phyloP scores from a whole-genome alignment of 64 coral and sea anemone genomes.

The Astreopora myriophthalma region DNA sequence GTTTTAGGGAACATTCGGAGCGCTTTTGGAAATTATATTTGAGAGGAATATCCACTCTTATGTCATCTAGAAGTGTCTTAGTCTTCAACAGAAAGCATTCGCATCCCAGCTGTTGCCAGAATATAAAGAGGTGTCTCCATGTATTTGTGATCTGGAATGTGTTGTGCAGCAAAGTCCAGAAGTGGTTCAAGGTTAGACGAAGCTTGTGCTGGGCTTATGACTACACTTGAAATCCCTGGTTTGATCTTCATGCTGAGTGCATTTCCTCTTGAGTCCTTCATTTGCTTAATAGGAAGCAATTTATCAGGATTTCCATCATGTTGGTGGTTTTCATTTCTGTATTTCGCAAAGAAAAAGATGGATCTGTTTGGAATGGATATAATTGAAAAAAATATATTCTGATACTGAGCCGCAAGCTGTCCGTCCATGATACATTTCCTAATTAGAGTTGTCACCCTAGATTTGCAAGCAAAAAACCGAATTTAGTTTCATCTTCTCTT shows the following conservation, averaged over 20 bases:
- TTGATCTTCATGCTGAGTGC: slow-evolving; percentile 92
- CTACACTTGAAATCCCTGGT: slow-evolving; percentile 93
- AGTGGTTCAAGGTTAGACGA: slow-evolving; percentile 91
- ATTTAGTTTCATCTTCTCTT: no score
- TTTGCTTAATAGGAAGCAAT: slow-evolving; percentile 89
- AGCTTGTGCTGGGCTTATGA: slow-evolving; percentile 55
- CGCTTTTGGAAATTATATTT: slow-evolving; percentile 96
- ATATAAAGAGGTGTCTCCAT: slow-evolving; percentile 93
- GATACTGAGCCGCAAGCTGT: no score
- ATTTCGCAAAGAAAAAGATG: no score
- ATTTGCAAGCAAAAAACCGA: no score
- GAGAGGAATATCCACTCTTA: slow-evolving; percentile 78
- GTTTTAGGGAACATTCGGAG: no score
- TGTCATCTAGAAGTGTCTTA: slow-evolving; percentile 84
- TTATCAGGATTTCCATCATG: slow-evolving; percentile 98
- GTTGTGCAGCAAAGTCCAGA: slow-evolving; percentile 81
- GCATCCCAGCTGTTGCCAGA: slow-evolving; percentile 94
- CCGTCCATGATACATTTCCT: no score
- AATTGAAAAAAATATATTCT: no score
- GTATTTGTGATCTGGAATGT: slow-evolving; percentile 86
- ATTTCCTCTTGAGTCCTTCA: slow-evolving; percentile 76
- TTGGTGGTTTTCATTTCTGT: no score
- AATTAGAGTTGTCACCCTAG: no score
- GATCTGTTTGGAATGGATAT: no score
- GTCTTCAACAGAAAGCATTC: slow-evolving; percentile 68